Percentiles rank a stretch among this genome's conserved stretches.
Conservation (phyloP, 2,113 vertebrate species). For the Tyrannus savana region DNA sequence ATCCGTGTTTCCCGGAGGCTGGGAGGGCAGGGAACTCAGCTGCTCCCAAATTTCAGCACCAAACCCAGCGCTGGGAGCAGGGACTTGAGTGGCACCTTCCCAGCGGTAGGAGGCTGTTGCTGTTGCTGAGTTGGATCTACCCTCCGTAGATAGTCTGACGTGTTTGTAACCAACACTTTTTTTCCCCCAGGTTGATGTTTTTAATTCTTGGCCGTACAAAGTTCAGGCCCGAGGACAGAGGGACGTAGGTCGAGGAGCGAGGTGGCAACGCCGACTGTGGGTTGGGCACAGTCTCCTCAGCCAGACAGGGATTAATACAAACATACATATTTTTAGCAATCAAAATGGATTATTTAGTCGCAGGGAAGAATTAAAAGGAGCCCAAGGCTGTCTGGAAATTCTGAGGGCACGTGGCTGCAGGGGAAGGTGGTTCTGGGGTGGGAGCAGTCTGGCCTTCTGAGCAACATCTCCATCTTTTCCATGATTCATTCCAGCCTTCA, state of each 20-base stretch:
- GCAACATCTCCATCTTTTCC: background rate
- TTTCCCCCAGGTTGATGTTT: background rate
- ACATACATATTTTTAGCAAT: background rate
- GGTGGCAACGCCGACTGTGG: accelerated
- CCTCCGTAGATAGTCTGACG: background rate
- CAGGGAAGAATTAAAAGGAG: background rate
- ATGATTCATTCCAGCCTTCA: background rate
- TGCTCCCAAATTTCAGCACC: background rate
- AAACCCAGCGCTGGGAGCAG: accelerated
- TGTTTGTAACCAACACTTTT: background rate
- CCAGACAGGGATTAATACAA: background rate
- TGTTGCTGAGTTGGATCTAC: background rate
- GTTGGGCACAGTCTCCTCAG: background rate
- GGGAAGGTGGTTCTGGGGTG: background rate
- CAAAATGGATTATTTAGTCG: background rate
- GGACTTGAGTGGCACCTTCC: background rate
- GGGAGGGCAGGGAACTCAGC: background rate
- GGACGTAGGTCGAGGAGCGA: background rate
- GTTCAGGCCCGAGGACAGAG: background rate
- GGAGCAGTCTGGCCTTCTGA: background rate
- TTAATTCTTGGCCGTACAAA: background rate
- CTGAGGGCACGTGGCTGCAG: background rate
- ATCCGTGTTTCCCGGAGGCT: background rate
- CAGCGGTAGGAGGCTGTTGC: background rate
- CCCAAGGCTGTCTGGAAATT: background rate